Percentiles rank a stretch among this genome's conserved stretches.
These are phyloP conservation scores for Atlantisia rogersi DNA, from an alignment of 2,113 vertebrate genomes.

Conservation along the genomic window DNA sequence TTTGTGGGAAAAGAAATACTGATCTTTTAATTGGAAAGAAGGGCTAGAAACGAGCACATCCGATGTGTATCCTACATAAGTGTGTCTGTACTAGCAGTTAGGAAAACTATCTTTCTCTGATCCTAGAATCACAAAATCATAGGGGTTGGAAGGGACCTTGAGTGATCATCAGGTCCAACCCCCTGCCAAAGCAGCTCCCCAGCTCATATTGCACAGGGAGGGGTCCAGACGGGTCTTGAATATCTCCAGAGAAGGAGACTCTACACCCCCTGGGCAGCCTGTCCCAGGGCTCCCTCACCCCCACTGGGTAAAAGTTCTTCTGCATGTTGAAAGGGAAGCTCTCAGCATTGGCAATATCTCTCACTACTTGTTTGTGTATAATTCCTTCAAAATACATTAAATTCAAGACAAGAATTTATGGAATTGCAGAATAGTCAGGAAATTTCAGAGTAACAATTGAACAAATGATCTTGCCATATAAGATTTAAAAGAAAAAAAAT, in stretches of 20 bases:
- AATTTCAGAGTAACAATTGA: conserved; percentile 33
- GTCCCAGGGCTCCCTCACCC: too few species aligned
- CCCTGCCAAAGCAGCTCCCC: too few species aligned
- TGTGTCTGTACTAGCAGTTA: neutral
- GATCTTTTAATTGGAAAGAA: neutral
- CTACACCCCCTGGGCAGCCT: too few species aligned
- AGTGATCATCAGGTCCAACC: too few species aligned
- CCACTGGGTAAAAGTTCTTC: too few species aligned
- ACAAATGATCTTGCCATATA: conserved; percentile 10
- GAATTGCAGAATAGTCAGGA: conserved; percentile 29
- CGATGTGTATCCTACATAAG: fast-evolving
- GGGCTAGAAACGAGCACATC: neutral
- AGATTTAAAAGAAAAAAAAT: conserved; percentile 9
- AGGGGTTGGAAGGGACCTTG: too few species aligned
- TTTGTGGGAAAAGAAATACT: neutral
- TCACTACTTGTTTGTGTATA: neutral
- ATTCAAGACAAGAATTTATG: neutral
- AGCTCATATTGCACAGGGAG: too few species aligned
- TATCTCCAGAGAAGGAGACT: too few species aligned
- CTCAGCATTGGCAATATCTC: neutral
- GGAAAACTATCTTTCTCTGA: neutral
- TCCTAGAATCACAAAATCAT: too few species aligned
- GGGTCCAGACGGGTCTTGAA: too few species aligned
- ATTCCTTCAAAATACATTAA: neutral
- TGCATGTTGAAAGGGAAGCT: neutral